Conservation (phyloP, 2,113 vertebrate species). For the Camelus bactrianus region DNA sequence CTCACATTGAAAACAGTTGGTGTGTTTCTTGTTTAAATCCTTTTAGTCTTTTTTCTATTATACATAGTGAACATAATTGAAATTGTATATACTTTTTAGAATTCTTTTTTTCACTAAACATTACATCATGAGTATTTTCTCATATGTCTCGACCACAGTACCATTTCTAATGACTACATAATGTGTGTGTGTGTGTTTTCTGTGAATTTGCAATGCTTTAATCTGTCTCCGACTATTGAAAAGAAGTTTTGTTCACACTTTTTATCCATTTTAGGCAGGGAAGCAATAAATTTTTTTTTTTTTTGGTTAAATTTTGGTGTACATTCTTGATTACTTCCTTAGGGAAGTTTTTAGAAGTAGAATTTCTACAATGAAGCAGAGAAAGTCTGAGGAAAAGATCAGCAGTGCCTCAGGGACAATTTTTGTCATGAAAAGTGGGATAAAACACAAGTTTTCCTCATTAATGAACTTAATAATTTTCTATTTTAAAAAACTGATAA, state of each 20-base stretch:
- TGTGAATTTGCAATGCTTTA: not conserved
- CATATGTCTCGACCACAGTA: not conserved
- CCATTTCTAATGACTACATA: not conserved
- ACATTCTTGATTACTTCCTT: slow-evolving; percentile 19
- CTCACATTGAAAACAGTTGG: not conserved
- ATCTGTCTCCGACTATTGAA: not conserved
- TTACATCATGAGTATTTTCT: not conserved
- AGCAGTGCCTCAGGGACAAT: not conserved
- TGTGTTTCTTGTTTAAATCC: not conserved
- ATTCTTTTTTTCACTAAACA: not conserved
- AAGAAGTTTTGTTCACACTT: not conserved
- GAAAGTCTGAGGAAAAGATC: not conserved
- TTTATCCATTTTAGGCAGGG: not conserved
- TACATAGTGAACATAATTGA: not conserved
- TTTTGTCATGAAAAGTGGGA: slow-evolving; percentile 20
- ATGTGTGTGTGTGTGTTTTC: not conserved
- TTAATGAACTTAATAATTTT: slow-evolving; percentile 26
- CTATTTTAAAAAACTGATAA: slow-evolving; percentile 14
- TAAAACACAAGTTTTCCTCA: slow-evolving; percentile 44
- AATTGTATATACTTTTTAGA: not conserved
- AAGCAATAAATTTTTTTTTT: not conserved
- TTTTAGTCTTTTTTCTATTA: slow-evolving; percentile 19
- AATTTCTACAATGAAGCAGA: slow-evolving; percentile 13
- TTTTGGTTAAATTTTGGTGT: not conserved
- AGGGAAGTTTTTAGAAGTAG: not conserved